Evolutionary conservation across 2,113 vertebrate species (phyloP), one percentile per base, ranked within the genome.

Genomic region (Okapia johnstoni): DNA sequence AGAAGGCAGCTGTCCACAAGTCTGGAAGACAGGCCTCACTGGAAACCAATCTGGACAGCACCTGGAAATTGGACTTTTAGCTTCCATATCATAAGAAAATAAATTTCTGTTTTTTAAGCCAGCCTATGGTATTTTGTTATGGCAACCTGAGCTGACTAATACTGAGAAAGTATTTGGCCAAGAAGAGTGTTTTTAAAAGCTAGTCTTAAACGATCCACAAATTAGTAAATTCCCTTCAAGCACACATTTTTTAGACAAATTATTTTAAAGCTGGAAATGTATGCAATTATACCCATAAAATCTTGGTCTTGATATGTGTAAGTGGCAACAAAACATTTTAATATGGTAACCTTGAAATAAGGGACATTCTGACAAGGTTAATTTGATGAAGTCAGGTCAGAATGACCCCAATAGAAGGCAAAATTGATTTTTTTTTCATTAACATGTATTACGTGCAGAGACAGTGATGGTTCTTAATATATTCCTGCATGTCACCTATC

Each of bases 321-420:
- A 58, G 25, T 21, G 88, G 21, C 15, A 87, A n/a, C 54, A 84
- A 85, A 85, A 57, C 13, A 73, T 90, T 92, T 55, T 97, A 70
- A 85, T 57, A 76, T n/a, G 40, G 54, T 66, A 36, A 76, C 66
- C 46, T 23, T 96, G 90, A 93, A 95, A 86, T 85, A 90, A 95
- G 26, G 77, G 17, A 76, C 60, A 83, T 17, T 95, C 10, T 95
- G 66, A 97, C 26, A 83, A 92, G 50, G 79, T 52, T 96, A 83
- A 92, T 85, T 91, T 63, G 43, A 93, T 60, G 58, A 66, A 85
- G 63, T n/a, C 66, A 79, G 77, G 58, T 86, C 77, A 96, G 50
- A 85, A 96, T 60, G 90, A 94, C 43, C 54, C 30, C 3, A 48
- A 77, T 36, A 89, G 26, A 92, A 89, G 46, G 48, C 60, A 93